Percentiles rank a stretch among this genome's conserved stretches.
phyloP scores from a whole-genome alignment of 2,113 vertebrate species.

The Pitta sordida region DNA sequence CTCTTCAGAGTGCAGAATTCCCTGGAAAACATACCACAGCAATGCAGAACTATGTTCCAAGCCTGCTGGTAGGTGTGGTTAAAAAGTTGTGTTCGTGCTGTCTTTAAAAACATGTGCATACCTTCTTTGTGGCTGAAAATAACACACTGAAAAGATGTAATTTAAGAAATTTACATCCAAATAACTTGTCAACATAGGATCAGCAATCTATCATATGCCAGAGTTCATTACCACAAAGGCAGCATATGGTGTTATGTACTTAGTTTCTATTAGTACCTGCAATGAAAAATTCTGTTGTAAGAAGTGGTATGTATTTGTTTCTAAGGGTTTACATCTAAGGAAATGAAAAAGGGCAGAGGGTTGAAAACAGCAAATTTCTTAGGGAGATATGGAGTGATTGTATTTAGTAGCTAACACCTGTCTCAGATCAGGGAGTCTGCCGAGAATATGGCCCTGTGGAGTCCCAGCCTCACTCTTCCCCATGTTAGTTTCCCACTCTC shows the following conservation, averaged over 20 bases:
- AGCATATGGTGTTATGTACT: not conserved
- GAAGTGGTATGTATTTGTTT: not conserved
- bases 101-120: not conserved
- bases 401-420: not conserved
- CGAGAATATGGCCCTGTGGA: fast-evolving
- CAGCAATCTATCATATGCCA: not conserved
- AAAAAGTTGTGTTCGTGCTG: not conserved
- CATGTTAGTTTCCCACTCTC: not conserved
- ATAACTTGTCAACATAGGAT: not conserved
- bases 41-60: not conserved
- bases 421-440: not conserved
- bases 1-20: not conserved
- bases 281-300: not conserved
- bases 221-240: not conserved
- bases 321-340: not conserved
- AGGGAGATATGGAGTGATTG: not conserved
- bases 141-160: not conserved
- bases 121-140: not conserved
- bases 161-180: not conserved
- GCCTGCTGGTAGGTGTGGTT: not conserved
- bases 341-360: not conserved
- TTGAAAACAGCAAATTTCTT: not conserved
- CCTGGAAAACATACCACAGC: not conserved
- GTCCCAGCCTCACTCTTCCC: not conserved
- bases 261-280: not conserved